Evolutionary conservation across 2,888 invertebrate genomes (phyloP), one percentile per base, ranked within the genome.

Genomic region (Hirtodrosophila alboralis): DNA sequence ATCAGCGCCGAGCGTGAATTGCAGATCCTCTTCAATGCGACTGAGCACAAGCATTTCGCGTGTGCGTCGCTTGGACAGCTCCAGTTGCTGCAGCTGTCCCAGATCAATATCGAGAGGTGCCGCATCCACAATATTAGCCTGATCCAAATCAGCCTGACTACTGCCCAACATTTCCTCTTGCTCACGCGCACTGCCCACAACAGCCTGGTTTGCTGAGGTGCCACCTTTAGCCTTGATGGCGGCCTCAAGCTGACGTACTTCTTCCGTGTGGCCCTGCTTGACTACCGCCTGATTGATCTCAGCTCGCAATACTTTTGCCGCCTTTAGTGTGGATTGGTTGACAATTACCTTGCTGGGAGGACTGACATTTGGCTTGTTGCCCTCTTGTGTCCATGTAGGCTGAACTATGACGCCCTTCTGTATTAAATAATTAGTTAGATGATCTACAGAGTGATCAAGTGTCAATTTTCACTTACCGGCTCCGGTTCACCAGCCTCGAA

Each of bases 21-120:
- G 65, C 0, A 84, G 49, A 41, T 90, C 78, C 68, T 90, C 90
- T 38, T 81, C 86, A 3, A 91, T 87, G 5, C 72, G 78, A 12
- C 70, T 73, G 1, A 91, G 74, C 3, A 85, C 44, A 0, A 91
- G 70, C 37, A 87, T 63, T 54, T 91, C 90, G 8, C 88, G 81
- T 3, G 83, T 84, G 2, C 89, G 88, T 2, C 89, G 73, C 54
- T 85, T 85, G 0, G 84, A 70, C 4, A 86, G 48, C 43, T 87
- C 76, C 8, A 90, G 52, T 4, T 71, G 73, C n/a, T 84, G 84
- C 10, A 89, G 44, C 47, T 88, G 84, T 1, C 75, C 70, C 13
- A 87, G 33, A 64, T 84, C 84, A 2, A 87, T 72, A 14, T 69
- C 70, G 1, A 75, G 44, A 1, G 69, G 52, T 1, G 41, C 37